Conservation (phyloP, 2,888 invertebrate species). For the Heliconius cydno region DNA sequence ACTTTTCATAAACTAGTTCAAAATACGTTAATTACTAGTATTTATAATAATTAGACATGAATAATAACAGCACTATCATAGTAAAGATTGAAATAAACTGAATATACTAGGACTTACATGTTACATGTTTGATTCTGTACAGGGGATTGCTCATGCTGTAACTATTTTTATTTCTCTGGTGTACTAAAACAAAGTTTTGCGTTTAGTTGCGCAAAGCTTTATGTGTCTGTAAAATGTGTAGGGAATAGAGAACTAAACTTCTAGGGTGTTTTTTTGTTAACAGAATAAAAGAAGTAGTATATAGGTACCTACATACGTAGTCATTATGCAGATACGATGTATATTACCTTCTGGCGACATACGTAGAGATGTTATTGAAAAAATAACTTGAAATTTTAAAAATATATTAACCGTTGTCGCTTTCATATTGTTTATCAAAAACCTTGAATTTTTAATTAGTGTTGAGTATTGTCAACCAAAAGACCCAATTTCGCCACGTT, state of each 20-base stretch:
- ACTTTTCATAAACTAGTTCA: too few species aligned
- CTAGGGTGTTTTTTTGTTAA: background rate
- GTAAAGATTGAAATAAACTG: background rate
- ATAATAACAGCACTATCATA: background rate
- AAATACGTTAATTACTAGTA: too few species aligned
- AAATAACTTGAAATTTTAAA: background rate
- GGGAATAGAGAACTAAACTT: background rate
- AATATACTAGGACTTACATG: background rate
- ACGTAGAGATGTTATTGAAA: background rate
- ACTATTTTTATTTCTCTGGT: background rate
- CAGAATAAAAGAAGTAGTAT: too few species aligned
- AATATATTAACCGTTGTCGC: background rate
- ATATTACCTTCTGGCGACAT: too few species aligned
- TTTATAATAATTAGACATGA: background rate
- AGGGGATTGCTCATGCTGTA: background rate
- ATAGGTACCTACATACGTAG: too few species aligned
- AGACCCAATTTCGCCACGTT: slow-evolving; percentile 29
- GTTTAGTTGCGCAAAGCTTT: background rate
- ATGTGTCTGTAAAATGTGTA: background rate
- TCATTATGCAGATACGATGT: too few species aligned
- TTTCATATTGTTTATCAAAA: slow-evolving; percentile 11
- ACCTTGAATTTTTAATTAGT: slow-evolving; percentile 27
- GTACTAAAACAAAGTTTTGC: too few species aligned
- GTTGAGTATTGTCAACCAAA: background rate
- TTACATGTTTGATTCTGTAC: background rate